Evolutionary conservation across 2,888 invertebrate species (phyloP).

Genomic region (Nephrotoma guestfalica): DNA sequence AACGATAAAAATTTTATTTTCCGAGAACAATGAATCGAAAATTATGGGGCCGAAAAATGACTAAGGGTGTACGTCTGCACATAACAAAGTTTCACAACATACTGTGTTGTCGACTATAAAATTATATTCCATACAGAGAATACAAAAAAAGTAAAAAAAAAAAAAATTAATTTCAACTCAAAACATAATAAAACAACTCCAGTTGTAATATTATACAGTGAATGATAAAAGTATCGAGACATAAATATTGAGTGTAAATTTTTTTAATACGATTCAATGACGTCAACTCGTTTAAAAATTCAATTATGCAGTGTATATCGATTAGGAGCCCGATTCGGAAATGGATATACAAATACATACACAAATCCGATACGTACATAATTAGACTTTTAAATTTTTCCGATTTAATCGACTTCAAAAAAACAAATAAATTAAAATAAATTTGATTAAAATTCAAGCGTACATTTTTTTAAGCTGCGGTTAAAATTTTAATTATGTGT

Average conservation of each 20-base stretch:
- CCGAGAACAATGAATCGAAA: neutral
- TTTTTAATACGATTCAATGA: neutral
- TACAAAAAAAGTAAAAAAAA: neutral
- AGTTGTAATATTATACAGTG: neutral
- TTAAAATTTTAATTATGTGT: neutral
- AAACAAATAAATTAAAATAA: neutral
- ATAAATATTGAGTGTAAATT: neutral
- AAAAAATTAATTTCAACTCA: neutral
- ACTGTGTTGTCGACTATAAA: neutral
- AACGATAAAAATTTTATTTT: neutral
- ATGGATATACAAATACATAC: neutral
- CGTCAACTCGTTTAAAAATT: neutral
- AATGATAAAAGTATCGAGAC: neutral
- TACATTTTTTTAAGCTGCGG: neutral
- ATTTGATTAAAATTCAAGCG: neutral
- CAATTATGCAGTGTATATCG: neutral
- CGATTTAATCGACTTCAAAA: neutral
- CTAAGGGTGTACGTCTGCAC: neutral
- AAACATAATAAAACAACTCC: neutral
- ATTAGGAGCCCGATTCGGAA: neutral
- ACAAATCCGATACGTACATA: neutral
- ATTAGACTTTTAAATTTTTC: neutral
- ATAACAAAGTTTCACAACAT: neutral
- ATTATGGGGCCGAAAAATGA: neutral
- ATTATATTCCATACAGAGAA: neutral